phyloP scores from a whole-genome alignment of 2,113 vertebrate species.

The Catharus minimus region DNA sequence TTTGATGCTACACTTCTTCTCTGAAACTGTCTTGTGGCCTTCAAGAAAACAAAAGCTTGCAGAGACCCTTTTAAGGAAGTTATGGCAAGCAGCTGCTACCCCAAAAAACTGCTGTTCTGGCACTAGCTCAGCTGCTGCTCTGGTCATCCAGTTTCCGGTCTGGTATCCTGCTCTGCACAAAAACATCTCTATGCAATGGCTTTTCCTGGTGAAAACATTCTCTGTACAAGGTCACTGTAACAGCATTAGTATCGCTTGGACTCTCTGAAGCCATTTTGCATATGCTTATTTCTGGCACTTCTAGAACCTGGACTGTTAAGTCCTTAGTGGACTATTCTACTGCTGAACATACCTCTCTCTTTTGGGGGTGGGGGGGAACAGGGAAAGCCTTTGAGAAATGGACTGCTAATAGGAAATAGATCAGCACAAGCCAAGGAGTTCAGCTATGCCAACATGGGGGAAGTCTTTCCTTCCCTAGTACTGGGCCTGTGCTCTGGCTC shows the following conservation, averaged over 20 bases:
- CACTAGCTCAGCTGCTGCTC: slow-evolving; percentile 11
- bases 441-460: neutral
- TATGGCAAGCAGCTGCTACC: neutral
- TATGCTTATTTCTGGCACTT: neutral
- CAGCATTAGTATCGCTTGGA: neutral
- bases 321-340: neutral
- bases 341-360: neutral
- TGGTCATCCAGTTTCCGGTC: slow-evolving; percentile 31
- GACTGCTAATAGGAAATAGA: neutral
- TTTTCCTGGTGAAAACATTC: neutral
- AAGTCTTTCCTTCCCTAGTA: neutral
- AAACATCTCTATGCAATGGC: neutral
- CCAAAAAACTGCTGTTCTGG: slow-evolving; percentile 18
- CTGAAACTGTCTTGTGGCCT: neutral
- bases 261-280: neutral
- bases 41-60: neutral
- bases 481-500: neutral
- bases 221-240: neutral
- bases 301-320: neutral
- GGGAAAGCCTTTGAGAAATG: neutral
- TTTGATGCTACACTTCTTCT: neutral
- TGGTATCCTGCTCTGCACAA: slow-evolving; percentile 43
- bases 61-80: slow-evolving; percentile 25
- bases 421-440: neutral
- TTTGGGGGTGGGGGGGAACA: rapidly evolving